A percentile compares a stretch with the other conserved stretches of the same genome.
Conservation (phyloP, 2,888 invertebrate genomes). For the Tachystola acroxantha region DNA sequence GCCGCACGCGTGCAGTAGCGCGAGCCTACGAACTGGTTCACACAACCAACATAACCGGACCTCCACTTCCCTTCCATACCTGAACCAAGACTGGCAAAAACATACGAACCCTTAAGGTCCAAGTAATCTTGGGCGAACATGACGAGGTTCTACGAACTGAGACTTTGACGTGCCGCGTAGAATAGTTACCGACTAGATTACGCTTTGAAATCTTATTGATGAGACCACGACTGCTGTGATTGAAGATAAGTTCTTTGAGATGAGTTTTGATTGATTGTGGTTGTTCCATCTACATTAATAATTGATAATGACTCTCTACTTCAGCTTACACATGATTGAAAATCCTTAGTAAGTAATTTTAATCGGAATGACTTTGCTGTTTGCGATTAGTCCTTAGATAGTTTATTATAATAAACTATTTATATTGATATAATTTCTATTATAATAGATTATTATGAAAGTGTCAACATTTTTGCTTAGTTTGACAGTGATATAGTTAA, state of each 20-base stretch:
- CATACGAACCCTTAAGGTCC: background rate
- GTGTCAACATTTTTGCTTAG: too few species aligned
- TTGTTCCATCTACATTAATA: slow-evolving; percentile 6
- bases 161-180: slow-evolving; percentile 66
- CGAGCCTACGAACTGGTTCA: slow-evolving; percentile 64
- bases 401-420: too few species aligned
- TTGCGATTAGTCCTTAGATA: too few species aligned
- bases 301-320: slow-evolving; percentile 14
- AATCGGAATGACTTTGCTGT: too few species aligned
- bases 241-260: slow-evolving; percentile 18
- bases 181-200: slow-evolving; percentile 41
- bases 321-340: background rate
- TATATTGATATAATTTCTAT: too few species aligned
- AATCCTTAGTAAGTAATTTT: slow-evolving; percentile 2
- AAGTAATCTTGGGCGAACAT: background rate
- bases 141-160: slow-evolving; percentile 62
- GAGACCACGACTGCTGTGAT: slow-evolving; percentile 25
- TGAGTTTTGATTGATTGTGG: slow-evolving; percentile 22
- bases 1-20: slow-evolving; percentile 66
- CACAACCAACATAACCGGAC: background rate
- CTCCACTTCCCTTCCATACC: background rate
- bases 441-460: too few species aligned
- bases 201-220: slow-evolving; percentile 51
- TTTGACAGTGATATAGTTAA: background rate
- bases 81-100: background rate